phyloP scores from a whole-genome alignment of 2,888 invertebrate species.

The Slavum lentiscoides region DNA sequence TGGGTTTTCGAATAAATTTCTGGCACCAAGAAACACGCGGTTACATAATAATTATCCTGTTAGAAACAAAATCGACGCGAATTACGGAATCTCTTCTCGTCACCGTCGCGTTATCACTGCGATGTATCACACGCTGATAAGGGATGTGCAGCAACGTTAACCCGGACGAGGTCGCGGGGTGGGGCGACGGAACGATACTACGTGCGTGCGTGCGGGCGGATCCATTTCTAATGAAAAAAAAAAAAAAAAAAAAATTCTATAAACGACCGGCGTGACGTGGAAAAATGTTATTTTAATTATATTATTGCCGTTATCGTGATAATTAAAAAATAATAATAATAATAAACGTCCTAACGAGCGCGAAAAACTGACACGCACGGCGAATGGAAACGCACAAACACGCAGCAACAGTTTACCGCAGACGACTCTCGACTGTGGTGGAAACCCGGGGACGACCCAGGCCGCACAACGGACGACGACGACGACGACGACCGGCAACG shows the following conservation, averaged over 20 bases:
- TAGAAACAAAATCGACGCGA: too few species aligned
- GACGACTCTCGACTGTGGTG: not conserved
- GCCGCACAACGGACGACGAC: not conserved
- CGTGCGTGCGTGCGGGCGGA: constrained; percentile 7
- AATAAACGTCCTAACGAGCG: too few species aligned
- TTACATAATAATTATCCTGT: too few species aligned
- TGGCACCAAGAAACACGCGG: too few species aligned
- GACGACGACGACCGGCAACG: not conserved
- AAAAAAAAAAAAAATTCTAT: too few species aligned
- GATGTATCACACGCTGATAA: not conserved
- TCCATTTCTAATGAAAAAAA: too few species aligned
- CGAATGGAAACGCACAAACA: not conserved
- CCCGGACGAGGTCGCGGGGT: not conserved
- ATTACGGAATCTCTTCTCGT: too few species aligned
- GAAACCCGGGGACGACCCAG: not conserved
- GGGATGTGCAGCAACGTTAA: not conserved
- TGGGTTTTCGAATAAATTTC: too few species aligned
- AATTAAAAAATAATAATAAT: too few species aligned
- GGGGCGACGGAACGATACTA: not conserved
- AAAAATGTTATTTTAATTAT: too few species aligned
- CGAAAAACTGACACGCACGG: too few species aligned
- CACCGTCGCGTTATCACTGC: not conserved
- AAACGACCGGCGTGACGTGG: not conserved
- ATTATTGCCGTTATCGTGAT: too few species aligned
- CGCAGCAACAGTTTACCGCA: not conserved